These are phyloP conservation scores for Periophthalmus magnuspinnatus DNA, from an alignment of 2,797 vertebrate species.

Conservation along the genomic window DNA sequence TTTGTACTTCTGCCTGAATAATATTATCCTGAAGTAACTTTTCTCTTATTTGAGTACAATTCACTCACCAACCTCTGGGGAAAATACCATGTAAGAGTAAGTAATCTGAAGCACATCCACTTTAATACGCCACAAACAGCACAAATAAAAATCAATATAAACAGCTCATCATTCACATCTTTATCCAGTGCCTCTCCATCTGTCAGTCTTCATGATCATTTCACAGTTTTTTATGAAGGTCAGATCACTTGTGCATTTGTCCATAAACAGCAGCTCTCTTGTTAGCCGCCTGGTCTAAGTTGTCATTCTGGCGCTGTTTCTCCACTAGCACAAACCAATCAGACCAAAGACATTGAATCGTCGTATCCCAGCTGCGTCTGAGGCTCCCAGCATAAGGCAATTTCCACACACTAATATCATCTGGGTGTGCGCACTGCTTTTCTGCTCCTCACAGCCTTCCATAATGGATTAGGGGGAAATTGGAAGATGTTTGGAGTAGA, in stretches of 20 bases:
- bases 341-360: constrained; percentile 5
- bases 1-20: too few relatives aligned
- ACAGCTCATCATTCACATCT: neutral
- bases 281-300: neutral
- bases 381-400: constrained; percentile 2
- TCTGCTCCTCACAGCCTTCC: neutral
- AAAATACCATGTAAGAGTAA: too few relatives aligned
- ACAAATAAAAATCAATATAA: neutral
- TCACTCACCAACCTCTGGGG: too few relatives aligned
- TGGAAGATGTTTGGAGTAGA: constrained; percentile 4
- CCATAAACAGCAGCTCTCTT: neutral
- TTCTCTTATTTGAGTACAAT: too few relatives aligned
- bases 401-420: constrained; percentile 12
- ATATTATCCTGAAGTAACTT: too few relatives aligned
- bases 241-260: neutral
- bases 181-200: neutral
- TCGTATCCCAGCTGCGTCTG: constrained; percentile 9
- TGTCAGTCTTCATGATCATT: neutral
- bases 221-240: neutral
- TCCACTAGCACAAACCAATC: constrained; percentile 8
- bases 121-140: neutral
- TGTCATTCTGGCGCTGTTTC: neutral
- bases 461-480: neutral
- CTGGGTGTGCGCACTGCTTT: neutral
- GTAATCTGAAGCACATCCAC: neutral